Base-by-base conservation (phyloP, 1,140 invertebrate genomes). In the Ostrea edulis region DNA sequence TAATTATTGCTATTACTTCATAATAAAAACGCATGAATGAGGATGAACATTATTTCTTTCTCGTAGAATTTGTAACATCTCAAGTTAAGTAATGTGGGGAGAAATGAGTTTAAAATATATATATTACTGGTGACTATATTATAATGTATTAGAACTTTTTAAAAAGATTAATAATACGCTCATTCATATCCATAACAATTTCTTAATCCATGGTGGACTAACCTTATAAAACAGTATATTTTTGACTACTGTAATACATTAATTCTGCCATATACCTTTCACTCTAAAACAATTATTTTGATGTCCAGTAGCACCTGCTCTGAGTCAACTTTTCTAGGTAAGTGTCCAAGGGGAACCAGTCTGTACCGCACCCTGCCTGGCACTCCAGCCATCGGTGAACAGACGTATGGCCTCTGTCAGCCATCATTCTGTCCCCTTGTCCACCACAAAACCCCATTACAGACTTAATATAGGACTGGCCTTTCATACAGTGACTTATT, bases 221-320 rank as follows among this genome's bases (percentile, higher is more conserved):
- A 62, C n/a, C 55, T 20, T 62, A 20, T 62, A 62, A 62, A 62
- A 62, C 55, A 62, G 17, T 62, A 20, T 62, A 62, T 25, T 8
- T 20, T 62, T n/a, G n/a, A 62, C 58, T 62, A 14, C 14, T 77
- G 68, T 14, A 29, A 22, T 62, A 62, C 29, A 17, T 77, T 77
- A 77, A 29, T 35, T 35, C 29, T 9, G 29, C 68, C 68, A 77
- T 77, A 77, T 77, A 77, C 25, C 68, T 77, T 77, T 77, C 68
- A 77, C 68, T 29, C 25, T 77, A 77, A 77, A 77, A 77, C 68
- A 77, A 77, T 77, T 77, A 77, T 25, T 77, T 77, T 77, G 68
- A 77, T 77, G 68, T 25, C 12, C 68, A 77, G 68, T 77, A 22
- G 35, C 68, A 77, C 68, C 68, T 77, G 68, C 68, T 25, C 25